Conservation (phyloP, 2,113 vertebrate species). For the Nematolebias whitei region DNA sequence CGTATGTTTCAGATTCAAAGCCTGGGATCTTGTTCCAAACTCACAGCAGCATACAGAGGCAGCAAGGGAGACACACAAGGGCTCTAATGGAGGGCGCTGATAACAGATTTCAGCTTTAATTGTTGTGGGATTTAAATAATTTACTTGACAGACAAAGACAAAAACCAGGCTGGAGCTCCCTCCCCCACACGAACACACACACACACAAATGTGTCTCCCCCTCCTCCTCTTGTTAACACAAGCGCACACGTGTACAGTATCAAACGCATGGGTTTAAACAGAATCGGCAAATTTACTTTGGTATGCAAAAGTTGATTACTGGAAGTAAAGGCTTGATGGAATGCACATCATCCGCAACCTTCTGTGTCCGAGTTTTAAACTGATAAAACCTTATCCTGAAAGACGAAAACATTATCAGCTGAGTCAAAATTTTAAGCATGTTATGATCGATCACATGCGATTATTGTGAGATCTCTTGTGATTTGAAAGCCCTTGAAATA, state of each 20-base stretch:
- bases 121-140: slow-evolving; percentile 82
- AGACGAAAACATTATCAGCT: too few species aligned
- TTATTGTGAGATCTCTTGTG: too few species aligned
- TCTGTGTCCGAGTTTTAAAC: too few species aligned
- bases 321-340: too few species aligned
- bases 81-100: slow-evolving; percentile 66
- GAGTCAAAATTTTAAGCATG: too few species aligned
- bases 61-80: slow-evolving; percentile 36
- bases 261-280: background rate
- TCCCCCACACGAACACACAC: slow-evolving; percentile 36
- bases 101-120: slow-evolving; percentile 79
- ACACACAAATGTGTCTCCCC: slow-evolving; percentile 8
- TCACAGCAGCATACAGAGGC: slow-evolving; percentile 33
- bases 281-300: background rate
- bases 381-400: too few species aligned
- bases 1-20: slow-evolving; percentile 66
- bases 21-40: slow-evolving; percentile 62
- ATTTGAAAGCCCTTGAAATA: too few species aligned
- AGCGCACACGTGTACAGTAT: background rate
- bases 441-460: too few species aligned
- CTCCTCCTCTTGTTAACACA: slow-evolving; percentile 18
- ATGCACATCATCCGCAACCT: too few species aligned
- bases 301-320: background rate
- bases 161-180: slow-evolving; percentile 47
- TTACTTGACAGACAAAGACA: slow-evolving; percentile 72